Evolutionary conservation across 2,113 vertebrate genomes (phyloP).

Genomic region (Heptranchias perlo): DNA sequence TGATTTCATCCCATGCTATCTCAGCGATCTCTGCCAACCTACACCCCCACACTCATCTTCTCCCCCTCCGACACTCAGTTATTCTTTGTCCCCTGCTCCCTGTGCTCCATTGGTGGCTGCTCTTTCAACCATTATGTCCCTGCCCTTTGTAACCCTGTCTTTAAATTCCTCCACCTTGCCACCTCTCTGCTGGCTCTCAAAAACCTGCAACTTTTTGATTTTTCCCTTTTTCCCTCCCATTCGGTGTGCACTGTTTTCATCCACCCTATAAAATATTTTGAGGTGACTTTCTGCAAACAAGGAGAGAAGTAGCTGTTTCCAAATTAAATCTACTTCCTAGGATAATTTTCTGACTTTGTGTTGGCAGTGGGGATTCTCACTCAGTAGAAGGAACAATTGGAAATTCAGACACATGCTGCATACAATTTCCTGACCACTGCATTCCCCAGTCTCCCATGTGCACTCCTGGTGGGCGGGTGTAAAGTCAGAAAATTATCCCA

Average conservation of each 20-base stretch:
- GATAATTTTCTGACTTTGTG: background rate
- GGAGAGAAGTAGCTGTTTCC: background rate
- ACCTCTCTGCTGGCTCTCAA: too few relatives aligned
- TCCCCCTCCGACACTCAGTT: too few relatives aligned
- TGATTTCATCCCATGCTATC: too few relatives aligned
- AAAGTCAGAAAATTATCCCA: background rate
- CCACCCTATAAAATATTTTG: background rate
- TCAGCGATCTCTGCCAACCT: too few relatives aligned
- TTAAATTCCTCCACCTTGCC: background rate
- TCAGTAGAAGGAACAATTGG: background rate
- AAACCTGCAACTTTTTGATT: background rate
- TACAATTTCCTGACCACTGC: background rate
- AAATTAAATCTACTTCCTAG: background rate
- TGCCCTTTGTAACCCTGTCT: too few relatives aligned
- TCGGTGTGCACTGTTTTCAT: background rate
- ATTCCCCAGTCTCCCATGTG: background rate
- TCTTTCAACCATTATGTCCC: too few relatives aligned
- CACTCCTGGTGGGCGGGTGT: background rate
- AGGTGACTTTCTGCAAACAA: background rate
- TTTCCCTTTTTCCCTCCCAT: background rate
- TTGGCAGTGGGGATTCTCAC: background rate
- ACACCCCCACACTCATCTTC: too few relatives aligned
- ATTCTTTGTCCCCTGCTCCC: too few relatives aligned
- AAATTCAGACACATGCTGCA: background rate
- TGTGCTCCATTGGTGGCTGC: too few relatives aligned